phyloP scores from a whole-genome alignment of 2,113 vertebrate genomes.

The Saccopteryx bilineata region DNA sequence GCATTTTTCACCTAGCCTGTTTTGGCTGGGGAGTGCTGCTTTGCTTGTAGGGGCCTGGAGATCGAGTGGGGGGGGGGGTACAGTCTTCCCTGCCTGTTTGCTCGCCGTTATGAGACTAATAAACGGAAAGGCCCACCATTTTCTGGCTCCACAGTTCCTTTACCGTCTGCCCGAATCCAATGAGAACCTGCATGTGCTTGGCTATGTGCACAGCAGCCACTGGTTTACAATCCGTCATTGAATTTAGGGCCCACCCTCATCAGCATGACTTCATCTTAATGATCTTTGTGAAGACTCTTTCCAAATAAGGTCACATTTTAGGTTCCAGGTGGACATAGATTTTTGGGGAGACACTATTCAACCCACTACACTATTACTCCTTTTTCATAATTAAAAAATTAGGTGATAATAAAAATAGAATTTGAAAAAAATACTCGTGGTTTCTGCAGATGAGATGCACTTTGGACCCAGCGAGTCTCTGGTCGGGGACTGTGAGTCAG shows the following conservation, averaged over 20 bases:
- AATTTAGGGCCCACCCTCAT: neutral
- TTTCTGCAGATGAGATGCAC: neutral
- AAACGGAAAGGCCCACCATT: too few relatives aligned
- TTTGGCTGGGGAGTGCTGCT: too few relatives aligned
- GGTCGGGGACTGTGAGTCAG: neutral
- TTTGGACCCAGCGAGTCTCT: neutral
- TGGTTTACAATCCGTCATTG: neutral
- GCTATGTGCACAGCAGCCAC: too few relatives aligned
- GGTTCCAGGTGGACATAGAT: neutral
- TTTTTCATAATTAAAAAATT: neutral
- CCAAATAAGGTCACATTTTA: constrained; percentile 22
- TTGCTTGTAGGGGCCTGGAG: too few relatives aligned
- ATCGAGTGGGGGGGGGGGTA: too few relatives aligned
- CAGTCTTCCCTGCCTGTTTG: too few relatives aligned
- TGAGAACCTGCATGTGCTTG: too few relatives aligned
- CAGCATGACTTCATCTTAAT: neutral
- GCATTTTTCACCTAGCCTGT: too few relatives aligned
- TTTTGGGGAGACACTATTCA: neutral
- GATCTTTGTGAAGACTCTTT: neutral
- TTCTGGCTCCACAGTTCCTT: too few relatives aligned
- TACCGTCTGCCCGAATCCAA: too few relatives aligned
- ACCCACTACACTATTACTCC: neutral
- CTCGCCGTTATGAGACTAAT: too few relatives aligned
- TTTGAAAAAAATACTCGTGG: neutral
- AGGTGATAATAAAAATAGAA: constrained; percentile 13